Base-by-base conservation (phyloP, 1,140 invertebrate species). In the Pantala flavescens region DNA sequence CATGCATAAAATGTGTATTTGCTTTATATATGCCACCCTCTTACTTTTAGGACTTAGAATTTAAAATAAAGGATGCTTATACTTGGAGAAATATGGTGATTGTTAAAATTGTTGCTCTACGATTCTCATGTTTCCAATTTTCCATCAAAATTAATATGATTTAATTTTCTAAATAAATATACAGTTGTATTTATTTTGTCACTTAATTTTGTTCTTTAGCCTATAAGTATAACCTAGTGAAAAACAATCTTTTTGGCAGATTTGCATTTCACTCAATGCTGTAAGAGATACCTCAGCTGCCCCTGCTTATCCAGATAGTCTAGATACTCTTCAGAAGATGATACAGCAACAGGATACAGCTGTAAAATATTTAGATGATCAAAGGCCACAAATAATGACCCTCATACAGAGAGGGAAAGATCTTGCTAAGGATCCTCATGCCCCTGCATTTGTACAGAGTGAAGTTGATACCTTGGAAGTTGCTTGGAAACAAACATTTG, bases 321-420 rank as follows among this genome's bases (percentile, higher is more conserved):
- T 93, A 19, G 90, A 92, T 77, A 89, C 88, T 75, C 87, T 96
- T 0, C 88, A 90, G 76, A 88, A 89, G 74, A 84, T 91, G 71
- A 90, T 94, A 23, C 82, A 87, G 43, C 89, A 93, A 79, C 93
- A 96, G 81, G 91, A 95, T 82, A 86, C 85, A 73, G 88, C 92
- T 10, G 87, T 95, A 36, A 89, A 88, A 77, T 91, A 94, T 80
- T 84, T 98, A 23, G 95, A 97, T 80, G 88, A 91, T 77, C 93
- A 97, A 81, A 84, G 93, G 79, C 86, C 90, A 1, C 92, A 90
- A 72, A 93, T 98, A 36, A 90, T 97, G 84, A 92, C 92, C 16
- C 93, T 96, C 87, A 82, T 98, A 5, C 95, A 97, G 81, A 86
- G 90, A 76, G 96, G 96, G 7, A 94, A 93, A 82, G 93, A 96